Base-by-base conservation (phyloP, 2,797 vertebrate genomes). In the Gallirallus australis region DNA sequence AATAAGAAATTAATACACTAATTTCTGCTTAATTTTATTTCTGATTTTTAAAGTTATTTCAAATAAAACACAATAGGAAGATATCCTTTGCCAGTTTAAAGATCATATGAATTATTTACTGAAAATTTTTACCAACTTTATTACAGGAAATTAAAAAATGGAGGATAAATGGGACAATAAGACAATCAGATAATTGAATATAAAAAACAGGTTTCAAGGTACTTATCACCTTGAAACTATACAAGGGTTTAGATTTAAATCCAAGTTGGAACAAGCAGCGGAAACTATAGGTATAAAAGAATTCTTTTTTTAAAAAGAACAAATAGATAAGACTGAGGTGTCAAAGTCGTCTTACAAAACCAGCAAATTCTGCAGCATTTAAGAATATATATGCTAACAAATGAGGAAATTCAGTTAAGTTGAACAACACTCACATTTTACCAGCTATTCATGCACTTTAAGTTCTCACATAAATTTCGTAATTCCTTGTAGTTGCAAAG, bases 391-490 rank as follows among this genome's bases (percentile, higher is more conserved):
- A 20, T 14, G n/a, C 35, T 68, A 73, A 80, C 27, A 83, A 86
- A 52, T 15, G 6, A 61, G 17, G 19, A 92, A 57, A 42, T 76
- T 61, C 31, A n/a, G 39, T 61, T 37, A 33, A 45, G 15, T 7
- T n/a, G 35, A 66, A 8, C 42, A 79, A 56, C 0, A 0, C 21
- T 42, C 27, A 33, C 2, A 1, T 78, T 70, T 71, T 63, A 71
- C 21, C 31, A 61, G n/a, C 19, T 66, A 15, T 56, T 50, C 66
- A 33, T 76, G 30, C 33, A 68, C 65, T 80, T 82, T 15, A 71
- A 61, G 20, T 82, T 70, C 24, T 40, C 53, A 48, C 11, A 33
- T 40, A 30, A 42, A 37, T 37, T 57, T 31, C 27, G 3, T 28
- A 28, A 25, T 27, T 70, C 27, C 61, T 45, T 39, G 21, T 56